A percentile compares a stretch with the other conserved stretches of the same genome.
Conservation (phyloP, 2,888 invertebrate genomes). For the Acrobasis repandana region DNA sequence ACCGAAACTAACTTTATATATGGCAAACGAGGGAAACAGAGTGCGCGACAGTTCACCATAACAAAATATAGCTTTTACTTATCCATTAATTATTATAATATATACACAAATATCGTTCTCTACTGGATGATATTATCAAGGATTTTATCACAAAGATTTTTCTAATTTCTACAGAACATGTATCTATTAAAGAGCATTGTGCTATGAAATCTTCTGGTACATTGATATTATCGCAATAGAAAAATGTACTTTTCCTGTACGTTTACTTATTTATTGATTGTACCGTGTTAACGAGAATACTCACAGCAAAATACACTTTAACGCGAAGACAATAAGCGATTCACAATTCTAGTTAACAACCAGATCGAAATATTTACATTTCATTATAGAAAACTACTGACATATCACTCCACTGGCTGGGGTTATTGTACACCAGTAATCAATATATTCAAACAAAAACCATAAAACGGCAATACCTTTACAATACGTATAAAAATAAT, state of each 20-base stretch:
- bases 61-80: slow-evolving; percentile 79
- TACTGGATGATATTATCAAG: slow-evolving; percentile 69
- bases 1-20: slow-evolving; percentile 46
- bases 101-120: slow-evolving; percentile 62
- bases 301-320: slow-evolving; percentile 56
- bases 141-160: slow-evolving; percentile 77
- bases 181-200: slow-evolving; percentile 50
- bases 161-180: slow-evolving; percentile 67
- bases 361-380: slow-evolving; percentile 71
- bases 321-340: slow-evolving; percentile 56
- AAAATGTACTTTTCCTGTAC: slow-evolving; percentile 11
- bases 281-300: neutral
- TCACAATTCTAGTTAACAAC: slow-evolving; percentile 63
- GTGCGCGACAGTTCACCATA: slow-evolving; percentile 67
- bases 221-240: slow-evolving; percentile 2
- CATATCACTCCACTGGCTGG: slow-evolving; percentile 40
- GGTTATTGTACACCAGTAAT: slow-evolving; percentile 45
- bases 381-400: slow-evolving; percentile 41
- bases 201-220: slow-evolving; percentile 35
- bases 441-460: slow-evolving; percentile 56
- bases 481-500: slow-evolving; percentile 60
- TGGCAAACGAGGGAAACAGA: slow-evolving; percentile 61
- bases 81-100: slow-evolving; percentile 58
- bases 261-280: neutral
- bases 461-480: slow-evolving; percentile 50